Evolutionary conservation across 1,140 invertebrate genomes (phyloP).

Genomic region (Paracyclopina nana): DNA sequence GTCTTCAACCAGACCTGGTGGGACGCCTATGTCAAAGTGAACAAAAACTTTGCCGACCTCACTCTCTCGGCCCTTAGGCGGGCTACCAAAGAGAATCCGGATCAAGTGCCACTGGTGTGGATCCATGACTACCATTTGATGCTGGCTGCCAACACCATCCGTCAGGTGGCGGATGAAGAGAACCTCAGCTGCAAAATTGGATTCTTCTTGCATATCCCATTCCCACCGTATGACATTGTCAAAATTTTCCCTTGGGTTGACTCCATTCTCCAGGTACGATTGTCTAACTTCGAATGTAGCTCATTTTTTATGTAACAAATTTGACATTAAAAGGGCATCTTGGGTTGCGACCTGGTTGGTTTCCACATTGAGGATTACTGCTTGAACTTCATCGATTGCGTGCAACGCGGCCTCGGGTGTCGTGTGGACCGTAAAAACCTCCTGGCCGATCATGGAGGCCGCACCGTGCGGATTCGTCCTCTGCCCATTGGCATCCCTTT

Average conservation of each 20-base stretch:
- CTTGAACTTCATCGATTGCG: slow-evolving; percentile 75
- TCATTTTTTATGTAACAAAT: background rate
- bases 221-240: slow-evolving; percentile 79
- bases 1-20: slow-evolving; percentile 57
- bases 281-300: background rate
- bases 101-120: slow-evolving; percentile 54
- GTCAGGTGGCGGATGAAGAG: slow-evolving; percentile 38
- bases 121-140: slow-evolving; percentile 81
- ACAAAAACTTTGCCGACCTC: slow-evolving; percentile 56
- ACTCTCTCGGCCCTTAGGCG: slow-evolving; percentile 43
- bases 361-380: slow-evolving; percentile 82
- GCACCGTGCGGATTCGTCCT: slow-evolving; percentile 56
- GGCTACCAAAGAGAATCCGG: slow-evolving; percentile 31
- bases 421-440: slow-evolving; percentile 66
- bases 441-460: slow-evolving; percentile 61
- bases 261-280: slow-evolving; percentile 54
- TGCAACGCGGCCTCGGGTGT: slow-evolving; percentile 61
- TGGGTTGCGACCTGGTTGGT: slow-evolving; percentile 69
- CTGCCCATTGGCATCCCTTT: slow-evolving; percentile 67
- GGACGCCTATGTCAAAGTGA: slow-evolving; percentile 44
- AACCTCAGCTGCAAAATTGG: slow-evolving; percentile 54
- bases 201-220: slow-evolving; percentile 79
- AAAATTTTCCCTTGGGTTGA: slow-evolving; percentile 71
- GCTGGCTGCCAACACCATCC: slow-evolving; percentile 66
- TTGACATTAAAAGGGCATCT: slow-evolving; percentile 18